A percentile compares a stretch with the other conserved stretches of the same genome.
phyloP scores from a whole-genome alignment of 2,797 vertebrate species.

The Aplochiton taeniatus region DNA sequence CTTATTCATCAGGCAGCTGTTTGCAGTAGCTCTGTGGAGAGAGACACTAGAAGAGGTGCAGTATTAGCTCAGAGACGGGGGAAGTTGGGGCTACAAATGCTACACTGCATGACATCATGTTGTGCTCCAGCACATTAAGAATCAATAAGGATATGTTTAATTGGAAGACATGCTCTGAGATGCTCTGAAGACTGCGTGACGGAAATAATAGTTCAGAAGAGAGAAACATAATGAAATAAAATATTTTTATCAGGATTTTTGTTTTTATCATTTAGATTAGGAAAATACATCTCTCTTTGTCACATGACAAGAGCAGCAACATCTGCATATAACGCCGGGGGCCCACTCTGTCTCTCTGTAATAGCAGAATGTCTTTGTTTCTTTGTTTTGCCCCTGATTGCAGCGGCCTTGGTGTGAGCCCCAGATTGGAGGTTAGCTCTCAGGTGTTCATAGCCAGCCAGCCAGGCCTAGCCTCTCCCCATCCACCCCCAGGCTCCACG shows the following conservation, averaged over 20 bases:
- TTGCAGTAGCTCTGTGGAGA: constrained; percentile 71
- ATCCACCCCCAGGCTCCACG: constrained; percentile 54
- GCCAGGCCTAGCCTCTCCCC: constrained; percentile 33
- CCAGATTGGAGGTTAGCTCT: constrained; percentile 50
- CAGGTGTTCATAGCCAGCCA: constrained; percentile 44
- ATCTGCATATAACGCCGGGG: background rate
- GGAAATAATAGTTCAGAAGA: too few relatives aligned
- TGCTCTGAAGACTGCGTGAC: too few relatives aligned
- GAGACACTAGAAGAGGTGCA: constrained; percentile 52
- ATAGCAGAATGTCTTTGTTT: constrained; percentile 45
- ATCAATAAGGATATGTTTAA: too few relatives aligned
- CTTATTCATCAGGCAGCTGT: constrained; percentile 83
- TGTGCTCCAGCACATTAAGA: background rate
- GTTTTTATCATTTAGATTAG: too few relatives aligned
- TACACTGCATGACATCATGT: background rate
- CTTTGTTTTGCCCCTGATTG: constrained; percentile 45
- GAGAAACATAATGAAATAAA: constrained; percentile 4
- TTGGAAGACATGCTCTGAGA: too few relatives aligned
- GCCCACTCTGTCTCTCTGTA: constrained; percentile 11
- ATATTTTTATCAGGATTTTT: background rate
- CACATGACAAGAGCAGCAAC: background rate
- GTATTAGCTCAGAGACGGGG: constrained; percentile 27
- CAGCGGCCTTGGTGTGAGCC: constrained; percentile 51
- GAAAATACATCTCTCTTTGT: too few relatives aligned
- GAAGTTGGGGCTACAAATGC: background rate